phyloP scores from a whole-genome alignment of 2,113 vertebrate genomes.

The Parotia lawesii region DNA sequence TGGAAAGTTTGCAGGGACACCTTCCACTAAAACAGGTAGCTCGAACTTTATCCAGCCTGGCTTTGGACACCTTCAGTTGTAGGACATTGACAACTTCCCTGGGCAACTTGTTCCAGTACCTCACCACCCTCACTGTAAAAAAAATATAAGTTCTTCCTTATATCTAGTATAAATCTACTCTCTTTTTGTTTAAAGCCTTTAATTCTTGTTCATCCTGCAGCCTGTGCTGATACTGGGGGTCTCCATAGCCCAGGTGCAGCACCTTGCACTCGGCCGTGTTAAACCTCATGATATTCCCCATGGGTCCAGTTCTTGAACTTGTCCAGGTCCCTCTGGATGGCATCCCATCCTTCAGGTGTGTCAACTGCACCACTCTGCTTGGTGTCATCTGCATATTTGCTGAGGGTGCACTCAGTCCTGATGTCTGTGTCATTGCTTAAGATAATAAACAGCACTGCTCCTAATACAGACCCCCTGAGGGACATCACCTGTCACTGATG shows the following conservation, averaged over 20 bases:
- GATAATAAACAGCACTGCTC: neutral
- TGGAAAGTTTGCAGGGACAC: neutral
- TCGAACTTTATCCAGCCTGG: neutral
- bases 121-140: neutral
- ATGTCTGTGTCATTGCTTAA: neutral
- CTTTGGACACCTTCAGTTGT: neutral
- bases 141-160: neutral
- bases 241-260: neutral
- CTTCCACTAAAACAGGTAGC: neutral
- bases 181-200: neutral
- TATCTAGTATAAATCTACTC: neutral
- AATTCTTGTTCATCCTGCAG: neutral
- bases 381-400: neutral
- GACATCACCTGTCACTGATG: neutral
- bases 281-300: neutral
- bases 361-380: neutral
- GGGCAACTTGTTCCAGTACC: neutral
- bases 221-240: fast-evolving
- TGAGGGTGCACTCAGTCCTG: neutral
- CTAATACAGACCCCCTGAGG: fast-evolving
- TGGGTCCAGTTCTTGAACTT: neutral
- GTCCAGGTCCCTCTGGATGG: neutral
- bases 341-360: neutral
- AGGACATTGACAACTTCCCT: fast-evolving
- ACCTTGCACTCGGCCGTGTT: neutral